Percentiles rank a stretch among this genome's conserved stretches.
Conservation (phyloP, 2,888 invertebrate genomes). For the Thumatha senex region DNA sequence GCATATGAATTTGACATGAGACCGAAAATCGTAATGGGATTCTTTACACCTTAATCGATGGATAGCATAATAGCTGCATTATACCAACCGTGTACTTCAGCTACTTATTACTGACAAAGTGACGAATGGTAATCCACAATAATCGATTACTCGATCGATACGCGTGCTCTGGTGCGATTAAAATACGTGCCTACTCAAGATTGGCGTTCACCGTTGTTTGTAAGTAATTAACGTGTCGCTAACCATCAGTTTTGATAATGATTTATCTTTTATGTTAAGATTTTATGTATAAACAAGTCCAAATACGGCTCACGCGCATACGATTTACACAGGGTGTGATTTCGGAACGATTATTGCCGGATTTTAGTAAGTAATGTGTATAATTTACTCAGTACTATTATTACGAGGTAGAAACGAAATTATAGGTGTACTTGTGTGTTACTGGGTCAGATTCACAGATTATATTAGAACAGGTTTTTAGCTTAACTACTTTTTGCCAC, state of each 20-base stretch:
- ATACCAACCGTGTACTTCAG: neutral
- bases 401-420: neutral
- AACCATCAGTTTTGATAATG: slow-evolving; percentile 15
- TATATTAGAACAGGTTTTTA: neutral
- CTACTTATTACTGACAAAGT: neutral
- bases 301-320: slow-evolving; percentile 3
- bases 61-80: slow-evolving; percentile 17
- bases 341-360: neutral
- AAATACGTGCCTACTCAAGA: slow-evolving; percentile 15
- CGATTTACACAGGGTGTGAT: slow-evolving; percentile 4
- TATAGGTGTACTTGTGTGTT: neutral
- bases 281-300: slow-evolving; percentile 8
- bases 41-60: no score
- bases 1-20: no score
- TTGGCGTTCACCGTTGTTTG: slow-evolving; percentile 31
- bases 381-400: neutral
- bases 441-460: neutral
- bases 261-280: slow-evolving; percentile 15
- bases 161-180: slow-evolving; percentile 6
- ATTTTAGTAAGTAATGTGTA: neutral
- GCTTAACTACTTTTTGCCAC: neutral
- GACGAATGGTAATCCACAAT: slow-evolving; percentile 8
- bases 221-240: slow-evolving; percentile 23
- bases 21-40: no score
- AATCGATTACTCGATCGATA: slow-evolving; percentile 10